Percentiles rank a stretch among this genome's conserved stretches.
Conservation (phyloP, 2,888 invertebrate species). For the Apoda limacodes region DNA sequence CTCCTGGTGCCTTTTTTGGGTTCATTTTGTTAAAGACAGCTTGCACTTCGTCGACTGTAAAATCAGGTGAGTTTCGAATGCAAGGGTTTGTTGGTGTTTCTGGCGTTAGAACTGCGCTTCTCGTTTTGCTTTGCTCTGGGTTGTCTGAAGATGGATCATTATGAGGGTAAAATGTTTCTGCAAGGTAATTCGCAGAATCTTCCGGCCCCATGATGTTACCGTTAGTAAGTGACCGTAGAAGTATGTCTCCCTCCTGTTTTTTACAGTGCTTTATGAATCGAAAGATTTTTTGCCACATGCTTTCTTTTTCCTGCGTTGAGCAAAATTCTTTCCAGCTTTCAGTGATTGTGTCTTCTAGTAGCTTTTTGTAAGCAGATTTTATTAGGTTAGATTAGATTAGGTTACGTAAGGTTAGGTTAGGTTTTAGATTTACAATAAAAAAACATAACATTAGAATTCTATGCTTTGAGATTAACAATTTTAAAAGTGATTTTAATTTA, state of each 20-base stretch:
- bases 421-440: too few species aligned
- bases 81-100: background rate
- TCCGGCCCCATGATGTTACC: constrained; percentile 1
- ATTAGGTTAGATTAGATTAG: constrained; percentile 10
- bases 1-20: constrained; percentile 13
- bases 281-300: constrained; percentile 13
- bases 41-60: too few species aligned
- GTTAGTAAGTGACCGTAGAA: background rate
- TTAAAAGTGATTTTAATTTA: too few species aligned
- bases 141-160: constrained; percentile 5
- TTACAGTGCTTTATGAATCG: constrained; percentile 6
- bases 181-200: constrained; percentile 9
- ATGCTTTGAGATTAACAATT: too few species aligned
- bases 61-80: background rate
- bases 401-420: constrained; percentile 13
- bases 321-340: constrained; percentile 20
- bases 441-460: too few species aligned
- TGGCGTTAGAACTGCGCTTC: background rate
- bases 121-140: constrained; percentile 1
- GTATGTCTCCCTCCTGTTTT: constrained; percentile 4
- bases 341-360: constrained; percentile 13
- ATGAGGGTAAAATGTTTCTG: constrained; percentile 12
- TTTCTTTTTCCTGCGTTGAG: constrained; percentile 12
- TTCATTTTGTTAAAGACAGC: constrained; percentile 4
- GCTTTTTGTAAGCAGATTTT: constrained; percentile 8